These are phyloP conservation scores for Chelonoidis abingdonii DNA, from an alignment of 2,113 vertebrate species.

Conservation along the genomic window DNA sequence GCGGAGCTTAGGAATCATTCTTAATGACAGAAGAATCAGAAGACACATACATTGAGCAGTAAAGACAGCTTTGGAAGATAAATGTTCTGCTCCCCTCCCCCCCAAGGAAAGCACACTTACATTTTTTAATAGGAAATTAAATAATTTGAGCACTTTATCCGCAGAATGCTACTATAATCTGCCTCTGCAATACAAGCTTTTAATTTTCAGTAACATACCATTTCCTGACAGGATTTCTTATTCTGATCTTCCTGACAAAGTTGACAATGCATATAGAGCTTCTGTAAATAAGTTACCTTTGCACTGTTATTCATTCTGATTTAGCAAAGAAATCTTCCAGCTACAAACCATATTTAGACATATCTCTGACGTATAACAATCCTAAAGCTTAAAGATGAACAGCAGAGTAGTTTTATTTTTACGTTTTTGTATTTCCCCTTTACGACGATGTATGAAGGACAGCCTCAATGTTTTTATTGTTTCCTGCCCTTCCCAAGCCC, in stretches of 20 bases:
- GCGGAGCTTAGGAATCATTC: not conserved
- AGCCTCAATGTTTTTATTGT: not conserved
- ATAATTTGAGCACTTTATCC: not conserved
- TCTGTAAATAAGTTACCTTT: conserved; percentile 41
- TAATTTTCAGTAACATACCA: not conserved
- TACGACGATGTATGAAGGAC: not conserved
- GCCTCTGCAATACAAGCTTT: not conserved
- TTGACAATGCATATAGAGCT: not conserved
- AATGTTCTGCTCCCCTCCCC: not conserved
- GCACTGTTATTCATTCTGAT: conserved; percentile 13
- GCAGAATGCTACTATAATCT: not conserved
- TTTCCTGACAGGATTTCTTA: conserved; percentile 28
- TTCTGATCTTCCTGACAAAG: conserved; percentile 25
- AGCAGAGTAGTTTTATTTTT: not conserved
- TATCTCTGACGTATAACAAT: not conserved
- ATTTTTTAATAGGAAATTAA: not conserved
- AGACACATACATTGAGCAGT: not conserved
- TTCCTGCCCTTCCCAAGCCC: not conserved
- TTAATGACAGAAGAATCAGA: not conserved
- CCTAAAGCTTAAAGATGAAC: not conserved
- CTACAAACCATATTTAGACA: not conserved
- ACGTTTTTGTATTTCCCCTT: not conserved
- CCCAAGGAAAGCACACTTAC: not conserved
- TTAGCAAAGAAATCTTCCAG: conserved; percentile 43
- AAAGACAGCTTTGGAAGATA: not conserved